Percentiles rank a stretch among this genome's conserved stretches.
Conservation (phyloP, 1,140 invertebrate species). For the Nephila pilipes region DNA sequence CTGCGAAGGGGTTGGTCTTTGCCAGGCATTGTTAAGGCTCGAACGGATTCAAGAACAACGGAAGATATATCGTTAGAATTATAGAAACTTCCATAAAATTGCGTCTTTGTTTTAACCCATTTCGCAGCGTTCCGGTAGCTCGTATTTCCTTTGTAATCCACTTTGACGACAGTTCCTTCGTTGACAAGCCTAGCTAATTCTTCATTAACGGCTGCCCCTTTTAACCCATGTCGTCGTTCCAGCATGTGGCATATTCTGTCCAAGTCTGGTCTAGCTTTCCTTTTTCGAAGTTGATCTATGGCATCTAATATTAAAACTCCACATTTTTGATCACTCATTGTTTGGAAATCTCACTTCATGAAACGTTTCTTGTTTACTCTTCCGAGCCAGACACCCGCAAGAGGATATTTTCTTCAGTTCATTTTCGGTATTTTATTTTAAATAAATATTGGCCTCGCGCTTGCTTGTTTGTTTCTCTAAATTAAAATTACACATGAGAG, state of each 20-base stretch:
- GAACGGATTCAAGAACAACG: slow-evolving; percentile 79
- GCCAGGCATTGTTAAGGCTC: slow-evolving; percentile 67
- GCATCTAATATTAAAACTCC: slow-evolving; percentile 90
- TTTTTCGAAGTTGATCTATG: slow-evolving; percentile 89
- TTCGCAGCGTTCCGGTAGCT: slow-evolving; percentile 89
- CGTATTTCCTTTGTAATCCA: slow-evolving; percentile 92
- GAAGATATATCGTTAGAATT: slow-evolving; percentile 79
- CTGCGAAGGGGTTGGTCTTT: slow-evolving; percentile 60
- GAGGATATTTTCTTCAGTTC: background rate
- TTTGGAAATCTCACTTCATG: background rate
- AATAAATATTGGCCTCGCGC: no score
- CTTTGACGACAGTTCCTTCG: slow-evolving; percentile 89
- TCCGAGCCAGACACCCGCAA: background rate
- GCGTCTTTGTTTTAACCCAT: slow-evolving; percentile 82
- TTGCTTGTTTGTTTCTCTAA: no score
- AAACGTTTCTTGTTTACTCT: background rate
- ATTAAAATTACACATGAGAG: no score
- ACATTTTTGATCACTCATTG: slow-evolving; percentile 81
- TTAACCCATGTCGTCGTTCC: slow-evolving; percentile 87
- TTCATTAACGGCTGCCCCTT: slow-evolving; percentile 86
- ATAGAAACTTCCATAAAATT: slow-evolving; percentile 78
- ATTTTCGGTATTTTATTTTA: background rate
- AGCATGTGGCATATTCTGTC: slow-evolving; percentile 91
- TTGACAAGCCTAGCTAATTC: slow-evolving; percentile 89
- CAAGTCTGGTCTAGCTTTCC: slow-evolving; percentile 91